Evolutionary conservation across 2,797 vertebrate genomes (phyloP).

Genomic region (Hirundo rustica): DNA sequence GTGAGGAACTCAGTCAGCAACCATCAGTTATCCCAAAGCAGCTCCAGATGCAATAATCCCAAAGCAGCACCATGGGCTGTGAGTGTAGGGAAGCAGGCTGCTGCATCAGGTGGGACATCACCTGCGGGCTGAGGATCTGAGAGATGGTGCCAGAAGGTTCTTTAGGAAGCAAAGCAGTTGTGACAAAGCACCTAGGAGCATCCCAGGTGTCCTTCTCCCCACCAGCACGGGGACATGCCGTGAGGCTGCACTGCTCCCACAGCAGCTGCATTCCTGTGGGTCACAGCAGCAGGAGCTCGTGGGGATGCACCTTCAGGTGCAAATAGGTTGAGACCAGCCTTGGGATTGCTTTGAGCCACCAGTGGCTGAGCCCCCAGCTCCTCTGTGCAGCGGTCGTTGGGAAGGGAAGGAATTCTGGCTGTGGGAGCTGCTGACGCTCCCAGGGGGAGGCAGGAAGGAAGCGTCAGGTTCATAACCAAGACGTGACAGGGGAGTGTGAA

Average conservation of each 20-base stretch:
- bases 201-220: neutral
- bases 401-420: neutral
- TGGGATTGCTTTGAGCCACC: neutral
- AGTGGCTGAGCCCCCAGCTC: neutral
- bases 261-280: neutral
- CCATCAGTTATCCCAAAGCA: neutral
- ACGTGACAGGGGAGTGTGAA: neutral
- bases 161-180: neutral
- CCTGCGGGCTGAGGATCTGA: neutral
- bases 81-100: neutral
- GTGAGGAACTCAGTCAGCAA: neutral
- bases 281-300: neutral
- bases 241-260: neutral
- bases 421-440: neutral
- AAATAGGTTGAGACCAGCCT: accelerated
- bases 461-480: neutral
- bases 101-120: neutral
- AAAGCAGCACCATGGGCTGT: neutral
- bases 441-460: accelerated
- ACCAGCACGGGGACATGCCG: accelerated
- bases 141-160: neutral
- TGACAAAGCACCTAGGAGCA: neutral
- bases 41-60: neutral
- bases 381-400: neutral
- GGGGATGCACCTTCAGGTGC: neutral